Conservation (phyloP, 2,888 invertebrate genomes). For the Allygus modestus region DNA sequence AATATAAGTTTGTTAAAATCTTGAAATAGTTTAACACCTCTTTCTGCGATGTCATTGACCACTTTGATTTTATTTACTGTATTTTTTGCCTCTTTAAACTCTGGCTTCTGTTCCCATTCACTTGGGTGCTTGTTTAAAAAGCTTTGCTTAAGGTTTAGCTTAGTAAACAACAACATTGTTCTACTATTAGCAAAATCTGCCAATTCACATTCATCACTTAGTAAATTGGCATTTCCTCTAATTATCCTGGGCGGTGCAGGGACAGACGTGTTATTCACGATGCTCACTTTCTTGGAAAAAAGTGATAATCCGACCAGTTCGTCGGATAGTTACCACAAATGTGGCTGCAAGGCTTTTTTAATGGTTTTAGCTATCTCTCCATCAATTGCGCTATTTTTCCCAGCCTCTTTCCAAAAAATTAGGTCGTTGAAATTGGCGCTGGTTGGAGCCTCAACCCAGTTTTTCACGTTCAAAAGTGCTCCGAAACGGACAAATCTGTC, state of each 20-base stretch:
- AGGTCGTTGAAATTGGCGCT: not conserved
- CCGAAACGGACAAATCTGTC: conserved; percentile 28
- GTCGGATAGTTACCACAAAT: conserved; percentile 22
- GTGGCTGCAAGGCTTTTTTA: conserved; percentile 23
- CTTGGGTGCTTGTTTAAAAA: too few relatives aligned
- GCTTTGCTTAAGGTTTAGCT: too few relatives aligned
- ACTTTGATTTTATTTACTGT: conserved; percentile 25
- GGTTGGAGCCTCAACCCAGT: conserved; percentile 23
- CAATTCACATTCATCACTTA: conserved; percentile 35
- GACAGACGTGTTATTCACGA: conserved; percentile 1
- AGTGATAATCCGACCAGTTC: too few relatives aligned
- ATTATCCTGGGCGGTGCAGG: conserved; percentile 18
- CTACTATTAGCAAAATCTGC: too few relatives aligned
- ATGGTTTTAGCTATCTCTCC: conserved; percentile 20
- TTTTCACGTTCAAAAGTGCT: conserved; percentile 25
- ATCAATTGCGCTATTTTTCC: conserved; percentile 10
- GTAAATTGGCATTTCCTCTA: conserved; percentile 36
- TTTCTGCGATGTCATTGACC: conserved; percentile 55
- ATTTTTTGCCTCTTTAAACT: conserved; percentile 29
- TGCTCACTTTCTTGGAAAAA: conserved; percentile 20
- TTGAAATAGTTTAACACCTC: conserved; percentile 64
- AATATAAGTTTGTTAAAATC: too few relatives aligned
- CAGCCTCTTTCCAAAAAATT: conserved; percentile 30
- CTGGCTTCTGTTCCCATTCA: too few relatives aligned
- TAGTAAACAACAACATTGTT: too few relatives aligned